Conservation (phyloP, 2,888 invertebrate genomes). For the Philaethria dido region DNA sequence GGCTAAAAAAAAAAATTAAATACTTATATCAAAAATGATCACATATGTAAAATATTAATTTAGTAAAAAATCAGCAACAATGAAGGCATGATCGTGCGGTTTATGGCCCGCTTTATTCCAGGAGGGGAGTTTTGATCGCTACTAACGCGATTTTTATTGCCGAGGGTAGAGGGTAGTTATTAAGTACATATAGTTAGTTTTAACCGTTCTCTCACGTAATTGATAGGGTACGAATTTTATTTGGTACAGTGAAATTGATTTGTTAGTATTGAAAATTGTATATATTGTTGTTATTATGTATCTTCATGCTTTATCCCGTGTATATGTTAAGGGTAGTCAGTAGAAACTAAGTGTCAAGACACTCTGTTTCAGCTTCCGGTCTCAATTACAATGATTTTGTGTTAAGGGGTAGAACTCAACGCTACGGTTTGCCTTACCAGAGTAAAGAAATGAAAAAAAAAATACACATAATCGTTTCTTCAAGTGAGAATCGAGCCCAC, state of each 20-base stretch:
- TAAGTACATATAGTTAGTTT: slow-evolving; percentile 37
- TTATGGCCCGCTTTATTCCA: slow-evolving; percentile 42
- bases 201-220: slow-evolving; percentile 18
- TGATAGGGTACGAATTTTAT: slow-evolving; percentile 6
- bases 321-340: too few relatives aligned
- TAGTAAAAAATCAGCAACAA: slow-evolving; percentile 13
- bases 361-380: too few relatives aligned
- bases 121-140: slow-evolving; percentile 37
- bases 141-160: slow-evolving; percentile 43
- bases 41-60: slow-evolving; percentile 21
- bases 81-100: slow-evolving; percentile 37
- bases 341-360: too few relatives aligned
- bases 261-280: background rate
- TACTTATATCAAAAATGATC: too few relatives aligned
- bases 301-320: too few relatives aligned
- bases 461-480: too few relatives aligned
- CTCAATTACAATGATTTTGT: too few relatives aligned
- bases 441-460: too few relatives aligned
- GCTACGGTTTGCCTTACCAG: too few relatives aligned
- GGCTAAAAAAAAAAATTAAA: too few relatives aligned
- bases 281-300: background rate
- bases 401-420: too few relatives aligned
- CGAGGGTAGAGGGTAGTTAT: slow-evolving; percentile 35
- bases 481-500: too few relatives aligned
- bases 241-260: slow-evolving; percentile 1